Evolutionary conservation across 2,888 invertebrate species (phyloP).

Genomic region (Priocnemis perturbator): DNA sequence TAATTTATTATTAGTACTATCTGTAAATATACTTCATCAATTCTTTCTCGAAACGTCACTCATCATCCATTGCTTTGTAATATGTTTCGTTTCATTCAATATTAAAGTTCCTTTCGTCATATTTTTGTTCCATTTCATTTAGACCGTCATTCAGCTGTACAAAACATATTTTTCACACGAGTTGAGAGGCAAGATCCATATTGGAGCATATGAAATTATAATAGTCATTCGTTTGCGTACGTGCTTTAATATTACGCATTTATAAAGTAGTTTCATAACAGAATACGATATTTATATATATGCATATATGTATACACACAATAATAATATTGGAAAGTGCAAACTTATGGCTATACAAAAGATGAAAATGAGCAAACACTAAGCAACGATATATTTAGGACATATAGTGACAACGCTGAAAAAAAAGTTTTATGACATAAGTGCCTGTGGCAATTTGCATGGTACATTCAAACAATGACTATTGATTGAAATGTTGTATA

Average conservation of each 20-base stretch:
- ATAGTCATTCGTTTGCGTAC: not conserved
- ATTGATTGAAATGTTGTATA: constrained; percentile 43
- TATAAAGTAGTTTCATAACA: constrained; percentile 10
- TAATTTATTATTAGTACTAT: not conserved
- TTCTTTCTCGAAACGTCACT: no score
- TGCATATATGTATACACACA: not conserved
- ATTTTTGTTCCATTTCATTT: not conserved
- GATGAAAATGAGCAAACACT: no score
- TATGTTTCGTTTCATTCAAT: not conserved
- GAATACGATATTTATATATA: constrained; percentile 29
- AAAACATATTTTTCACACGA: not conserved
- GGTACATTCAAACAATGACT: constrained; percentile 32
- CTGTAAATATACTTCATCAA: not conserved
- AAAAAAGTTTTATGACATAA: constrained; percentile 30
- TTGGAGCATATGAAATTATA: not conserved
- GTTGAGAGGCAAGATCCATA: no score
- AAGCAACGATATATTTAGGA: no score
- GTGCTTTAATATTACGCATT: not conserved
- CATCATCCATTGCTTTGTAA: no score
- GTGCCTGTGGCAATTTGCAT: constrained; percentile 56
- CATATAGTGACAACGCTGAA: no score
- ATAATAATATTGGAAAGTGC: no score
- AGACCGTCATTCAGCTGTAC: not conserved
- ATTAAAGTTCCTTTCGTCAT: constrained; percentile 2
- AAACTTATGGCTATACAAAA: no score